Percentiles rank a stretch among this genome's conserved stretches.
Evolutionary conservation across 1,140 invertebrate genomes (phyloP).

Genomic region (Drosophila athabasca): DNA sequence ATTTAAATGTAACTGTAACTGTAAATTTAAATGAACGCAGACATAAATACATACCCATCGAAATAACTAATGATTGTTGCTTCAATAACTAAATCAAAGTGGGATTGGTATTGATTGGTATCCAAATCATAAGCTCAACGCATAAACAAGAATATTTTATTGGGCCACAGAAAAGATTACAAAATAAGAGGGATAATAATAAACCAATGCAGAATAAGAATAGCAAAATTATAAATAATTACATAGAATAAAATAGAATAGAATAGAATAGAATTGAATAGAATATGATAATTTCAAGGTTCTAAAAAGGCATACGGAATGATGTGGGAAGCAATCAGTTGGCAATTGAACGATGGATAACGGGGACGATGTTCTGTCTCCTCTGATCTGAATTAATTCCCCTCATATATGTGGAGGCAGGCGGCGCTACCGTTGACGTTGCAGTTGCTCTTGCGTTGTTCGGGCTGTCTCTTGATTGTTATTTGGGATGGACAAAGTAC

Average conservation of each 20-base stretch:
- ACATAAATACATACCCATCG: slow-evolving; percentile 61
- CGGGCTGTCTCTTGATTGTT: slow-evolving; percentile 62
- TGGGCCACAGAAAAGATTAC: slow-evolving; percentile 33
- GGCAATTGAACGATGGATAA: slow-evolving; percentile 83
- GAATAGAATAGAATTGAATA: slow-evolving; percentile 19
- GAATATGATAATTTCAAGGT: slow-evolving; percentile 77
- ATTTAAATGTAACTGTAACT: slow-evolving; percentile 33
- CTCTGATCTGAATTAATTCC: slow-evolving; percentile 37
- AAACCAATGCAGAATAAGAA: slow-evolving; percentile 34
- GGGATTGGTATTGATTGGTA: slow-evolving; percentile 7
- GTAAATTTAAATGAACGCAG: slow-evolving; percentile 15
- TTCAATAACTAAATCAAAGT: slow-evolving; percentile 20
- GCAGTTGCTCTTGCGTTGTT: slow-evolving; percentile 1
- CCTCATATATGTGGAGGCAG: slow-evolving; percentile 73
- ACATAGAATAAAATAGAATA: too few species aligned
- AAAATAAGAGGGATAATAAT: slow-evolving; percentile 39
- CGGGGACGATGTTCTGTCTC: slow-evolving; percentile 42
- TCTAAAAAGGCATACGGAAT: slow-evolving; percentile 83
- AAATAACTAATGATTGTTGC: slow-evolving; percentile 74
- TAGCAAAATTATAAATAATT: slow-evolving; percentile 26
- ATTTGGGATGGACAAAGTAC: slow-evolving; percentile 40
- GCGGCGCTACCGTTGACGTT: slow-evolving; percentile 30
- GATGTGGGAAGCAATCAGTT: slow-evolving; percentile 84
- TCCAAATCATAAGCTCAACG: slow-evolving; percentile 26
- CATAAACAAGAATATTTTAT: slow-evolving; percentile 39